Base-by-base conservation (phyloP, 2,888 invertebrate genomes). In the Phrixothrix hirtus region DNA sequence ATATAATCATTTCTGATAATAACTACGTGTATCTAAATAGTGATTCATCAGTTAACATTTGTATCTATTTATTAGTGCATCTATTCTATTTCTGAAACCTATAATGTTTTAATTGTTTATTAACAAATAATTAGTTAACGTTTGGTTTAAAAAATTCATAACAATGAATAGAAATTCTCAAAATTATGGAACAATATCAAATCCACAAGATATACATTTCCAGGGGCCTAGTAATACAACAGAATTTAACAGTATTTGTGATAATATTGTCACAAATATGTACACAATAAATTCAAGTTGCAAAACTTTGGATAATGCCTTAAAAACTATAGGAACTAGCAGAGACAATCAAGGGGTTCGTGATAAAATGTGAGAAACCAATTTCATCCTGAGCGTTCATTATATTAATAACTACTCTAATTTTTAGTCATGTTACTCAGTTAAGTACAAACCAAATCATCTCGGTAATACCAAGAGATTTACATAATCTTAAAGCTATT, bases 241-340 rank as follows among this genome's bases (percentile, higher is more conserved):
- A 1, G 89, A 89, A 74, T 82, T 91, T 57, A 87, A 88, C 72
- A 87, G 85, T 68, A 76, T 91, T 35, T 88, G 88, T 68, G 92
- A 92, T 71, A 86, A 85, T 66, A 88, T 92, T 51, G 89, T 87
- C 0, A 86, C 89, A 45, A 91, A 90, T 74, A 85, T 92, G 43
- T 88, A 86, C 68, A 83, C 85, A 0, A 87, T 93, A 39, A 88
- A 88, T 68, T 82, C 84, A 32, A 88, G 87, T 57, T 82, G 87
- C 71, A 83, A 83, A 63, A 80, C 81, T 2, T 73, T 93, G 61
- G 89, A 91, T 69, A 86, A 83, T 69, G 85, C 86, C 63, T 77
- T 85, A 63, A 89, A 87, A 71, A 81, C 83, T 57, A 83, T 92
- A 59, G 92, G 90, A 17, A 88, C 89, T 1, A 78, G 81, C 10